Conservation (phyloP, 2,888 invertebrate species). For the Artemia sp. region DNA sequence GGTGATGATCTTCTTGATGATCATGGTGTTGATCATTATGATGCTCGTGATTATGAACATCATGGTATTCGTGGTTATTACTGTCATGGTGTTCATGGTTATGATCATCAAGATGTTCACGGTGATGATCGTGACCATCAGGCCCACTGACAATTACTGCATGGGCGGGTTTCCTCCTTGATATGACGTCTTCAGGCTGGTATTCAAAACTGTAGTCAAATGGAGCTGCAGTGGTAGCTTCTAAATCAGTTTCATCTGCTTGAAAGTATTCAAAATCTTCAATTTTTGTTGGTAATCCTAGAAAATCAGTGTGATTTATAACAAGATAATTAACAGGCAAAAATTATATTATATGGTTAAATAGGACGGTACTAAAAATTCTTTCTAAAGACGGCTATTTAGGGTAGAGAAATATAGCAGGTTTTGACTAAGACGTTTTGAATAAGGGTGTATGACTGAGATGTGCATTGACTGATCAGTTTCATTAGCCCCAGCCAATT, state of each 20-base stretch:
- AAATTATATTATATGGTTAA: no score
- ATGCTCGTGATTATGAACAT: not conserved
- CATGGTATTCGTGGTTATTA: not conserved
- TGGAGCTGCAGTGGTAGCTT: not conserved
- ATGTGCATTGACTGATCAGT: no score
- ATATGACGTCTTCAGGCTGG: not conserved
- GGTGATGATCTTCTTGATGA: not conserved
- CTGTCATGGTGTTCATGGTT: not conserved
- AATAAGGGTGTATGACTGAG: no score
- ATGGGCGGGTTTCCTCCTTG: not conserved
- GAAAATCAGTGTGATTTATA: not conserved
- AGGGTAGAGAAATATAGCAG: no score
- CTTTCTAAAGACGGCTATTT: no score
- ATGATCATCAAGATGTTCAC: not conserved
- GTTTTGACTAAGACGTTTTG: no score
- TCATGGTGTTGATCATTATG: not conserved
- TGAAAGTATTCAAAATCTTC: not conserved
- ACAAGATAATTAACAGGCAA: no score
- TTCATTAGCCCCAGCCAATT: no score
- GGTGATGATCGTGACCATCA: slow-evolving; percentile 2
- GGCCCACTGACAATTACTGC: slow-evolving; percentile 13
- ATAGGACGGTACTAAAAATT: no score
- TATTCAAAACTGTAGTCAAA: slow-evolving; percentile 2
- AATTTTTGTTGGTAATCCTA: not conserved
- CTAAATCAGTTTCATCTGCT: not conserved